Percentiles rank a stretch among this genome's conserved stretches.
Conservation (phyloP, 2,888 invertebrate genomes). For the Cataglyphis altisquamis region DNA sequence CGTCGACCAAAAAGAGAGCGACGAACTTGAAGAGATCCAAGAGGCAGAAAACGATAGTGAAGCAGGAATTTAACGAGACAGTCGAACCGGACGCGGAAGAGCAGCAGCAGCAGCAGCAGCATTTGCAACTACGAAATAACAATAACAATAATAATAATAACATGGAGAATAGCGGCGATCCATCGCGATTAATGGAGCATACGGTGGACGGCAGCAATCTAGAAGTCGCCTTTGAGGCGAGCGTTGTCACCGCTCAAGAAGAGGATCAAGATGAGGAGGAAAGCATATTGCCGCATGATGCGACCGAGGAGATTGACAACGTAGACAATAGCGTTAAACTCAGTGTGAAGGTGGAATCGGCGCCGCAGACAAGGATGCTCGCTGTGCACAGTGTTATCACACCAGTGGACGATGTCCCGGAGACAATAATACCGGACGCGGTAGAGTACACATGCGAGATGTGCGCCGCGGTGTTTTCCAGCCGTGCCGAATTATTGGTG, state of each 20-base stretch:
- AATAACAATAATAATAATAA: conserved; percentile 63
- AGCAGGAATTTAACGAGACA: conserved; percentile 76
- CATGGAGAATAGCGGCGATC: conserved; percentile 74
- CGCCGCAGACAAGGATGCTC: conserved; percentile 72
- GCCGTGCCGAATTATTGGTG: conserved; percentile 91
- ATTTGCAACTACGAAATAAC: conserved; percentile 9
- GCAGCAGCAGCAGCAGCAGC: conserved; percentile 2
- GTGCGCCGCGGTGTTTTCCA: conserved; percentile 92
- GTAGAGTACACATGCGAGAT: conserved; percentile 93
- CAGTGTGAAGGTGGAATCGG: conserved; percentile 83
- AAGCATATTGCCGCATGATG: conserved; percentile 79
- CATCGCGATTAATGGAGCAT: conserved; percentile 72
- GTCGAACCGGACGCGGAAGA: conserved; percentile 48
- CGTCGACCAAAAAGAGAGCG: conserved; percentile 70
- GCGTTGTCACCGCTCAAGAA: conserved; percentile 71
- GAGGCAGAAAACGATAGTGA: conserved; percentile 73
- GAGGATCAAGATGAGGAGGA: conserved; percentile 76
- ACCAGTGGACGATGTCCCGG: conserved; percentile 86
- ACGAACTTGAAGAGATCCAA: conserved; percentile 67
- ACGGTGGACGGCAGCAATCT: conserved; percentile 79
- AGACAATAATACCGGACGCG: conserved; percentile 87
- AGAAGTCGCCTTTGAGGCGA: conserved; percentile 82
- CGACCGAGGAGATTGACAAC: conserved; percentile 72
- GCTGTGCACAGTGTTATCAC: conserved; percentile 81
- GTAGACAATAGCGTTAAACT: conserved; percentile 77